Percentiles rank a stretch among this genome's conserved stretches.
phyloP scores from a whole-genome alignment of 2,888 invertebrate genomes.

The Phorcus lineatus region DNA sequence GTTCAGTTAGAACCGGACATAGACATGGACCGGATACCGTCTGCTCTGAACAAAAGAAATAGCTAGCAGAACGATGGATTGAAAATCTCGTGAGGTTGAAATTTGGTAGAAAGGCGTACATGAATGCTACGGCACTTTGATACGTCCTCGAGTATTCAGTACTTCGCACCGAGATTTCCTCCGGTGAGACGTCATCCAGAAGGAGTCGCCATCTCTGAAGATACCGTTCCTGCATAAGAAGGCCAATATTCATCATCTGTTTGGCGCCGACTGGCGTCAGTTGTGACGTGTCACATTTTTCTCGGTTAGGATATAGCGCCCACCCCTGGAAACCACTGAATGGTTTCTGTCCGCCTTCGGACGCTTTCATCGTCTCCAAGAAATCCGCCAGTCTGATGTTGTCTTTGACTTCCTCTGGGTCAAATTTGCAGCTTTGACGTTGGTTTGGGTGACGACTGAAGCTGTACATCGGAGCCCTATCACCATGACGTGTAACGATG shows the following conservation, averaged over 20 bases:
- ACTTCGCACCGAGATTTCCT: slow-evolving; percentile 81
- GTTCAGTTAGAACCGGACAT: slow-evolving; percentile 83
- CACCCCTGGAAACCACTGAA: slow-evolving; percentile 75
- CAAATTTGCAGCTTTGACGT: slow-evolving; percentile 84
- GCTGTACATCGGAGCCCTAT: slow-evolving; percentile 90
- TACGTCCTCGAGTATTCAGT: slow-evolving; percentile 92
- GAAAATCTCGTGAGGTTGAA: slow-evolving; percentile 82
- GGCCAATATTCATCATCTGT: slow-evolving; percentile 88
- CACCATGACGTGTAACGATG: slow-evolving; percentile 88
- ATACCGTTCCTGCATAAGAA: slow-evolving; percentile 78
- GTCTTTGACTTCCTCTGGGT: slow-evolving; percentile 27
- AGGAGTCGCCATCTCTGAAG: slow-evolving; percentile 67
- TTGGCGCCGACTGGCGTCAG: slow-evolving; percentile 87
- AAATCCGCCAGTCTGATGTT: slow-evolving; percentile 35
- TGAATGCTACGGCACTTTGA: slow-evolving; percentile 89
- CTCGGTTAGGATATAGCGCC: slow-evolving; percentile 62
- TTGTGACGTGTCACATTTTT: slow-evolving; percentile 86
- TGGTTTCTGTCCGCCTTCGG: slow-evolving; percentile 71
- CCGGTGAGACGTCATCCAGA: slow-evolving; percentile 66
- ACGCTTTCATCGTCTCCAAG: slow-evolving; percentile 40
- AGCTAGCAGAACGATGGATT: slow-evolving; percentile 75
- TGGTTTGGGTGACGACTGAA: slow-evolving; percentile 83
- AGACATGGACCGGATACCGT: slow-evolving; percentile 86
- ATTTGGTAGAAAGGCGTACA: slow-evolving; percentile 83
- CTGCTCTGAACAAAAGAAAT: slow-evolving; percentile 80